These are phyloP conservation scores for Eremobia ochroleuca DNA, from an alignment of 2,888 invertebrate species.

Conservation along the genomic window DNA sequence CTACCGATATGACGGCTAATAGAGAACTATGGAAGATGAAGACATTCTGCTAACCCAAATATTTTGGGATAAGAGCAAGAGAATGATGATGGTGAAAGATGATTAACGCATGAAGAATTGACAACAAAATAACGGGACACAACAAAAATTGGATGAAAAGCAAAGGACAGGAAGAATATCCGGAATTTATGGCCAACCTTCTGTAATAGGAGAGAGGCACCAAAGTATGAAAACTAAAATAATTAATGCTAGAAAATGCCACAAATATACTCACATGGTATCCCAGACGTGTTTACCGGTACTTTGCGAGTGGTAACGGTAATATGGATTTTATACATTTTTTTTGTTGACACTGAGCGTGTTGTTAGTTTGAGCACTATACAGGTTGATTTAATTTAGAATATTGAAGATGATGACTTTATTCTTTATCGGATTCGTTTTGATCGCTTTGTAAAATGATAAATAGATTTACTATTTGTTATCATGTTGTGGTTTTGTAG, in stretches of 20 bases:
- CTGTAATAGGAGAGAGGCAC: too few relatives aligned
- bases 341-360: constrained; percentile 20
- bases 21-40: too few relatives aligned
- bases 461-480: not conserved
- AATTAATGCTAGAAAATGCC: not conserved
- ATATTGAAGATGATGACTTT: not conserved
- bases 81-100: not conserved
- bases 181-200: too few relatives aligned
- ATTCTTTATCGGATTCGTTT: not conserved
- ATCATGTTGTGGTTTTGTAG: not conserved
- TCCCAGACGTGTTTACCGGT: not conserved
- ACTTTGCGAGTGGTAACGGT: not conserved
- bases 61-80: not conserved
- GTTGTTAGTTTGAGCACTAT: not conserved
- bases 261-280: constrained; percentile 14
- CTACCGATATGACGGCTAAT: not conserved
- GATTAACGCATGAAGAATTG: not conserved
- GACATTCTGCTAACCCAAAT: not conserved
- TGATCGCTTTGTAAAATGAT: not conserved
- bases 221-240: not conserved
- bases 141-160: too few relatives aligned
- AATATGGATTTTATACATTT: constrained; percentile 18
- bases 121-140: not conserved
- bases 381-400: constrained; percentile 1
- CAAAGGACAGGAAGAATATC: too few relatives aligned